Conservation (phyloP, 2,797 vertebrate genomes). For the Apogon talboti region DNA sequence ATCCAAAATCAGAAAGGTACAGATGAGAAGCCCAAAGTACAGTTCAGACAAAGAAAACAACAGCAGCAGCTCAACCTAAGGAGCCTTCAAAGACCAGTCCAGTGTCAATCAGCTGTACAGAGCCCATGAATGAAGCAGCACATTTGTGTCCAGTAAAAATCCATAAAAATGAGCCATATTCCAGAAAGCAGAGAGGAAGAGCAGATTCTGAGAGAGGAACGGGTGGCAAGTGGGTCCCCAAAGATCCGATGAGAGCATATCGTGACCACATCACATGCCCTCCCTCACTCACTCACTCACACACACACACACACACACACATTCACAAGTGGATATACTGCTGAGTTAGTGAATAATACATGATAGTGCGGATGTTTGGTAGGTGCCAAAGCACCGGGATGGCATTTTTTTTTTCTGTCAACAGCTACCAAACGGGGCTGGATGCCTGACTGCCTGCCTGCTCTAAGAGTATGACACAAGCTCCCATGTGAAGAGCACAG, state of each 20-base stretch:
- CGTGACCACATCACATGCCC: conserved; percentile 27
- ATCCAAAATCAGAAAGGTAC: conserved; percentile 49
- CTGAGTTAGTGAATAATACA: conserved; percentile 83
- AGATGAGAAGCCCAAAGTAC: conserved; percentile 20
- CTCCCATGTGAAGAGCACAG: conserved; percentile 82
- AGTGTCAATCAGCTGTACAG: conserved; percentile 66
- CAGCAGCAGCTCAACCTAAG: conserved; percentile 38
- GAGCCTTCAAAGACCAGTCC: conserved; percentile 18
- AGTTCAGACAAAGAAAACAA: conserved; percentile 20
- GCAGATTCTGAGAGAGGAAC: conserved; percentile 33
- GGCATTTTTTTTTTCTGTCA: conserved; percentile 84
- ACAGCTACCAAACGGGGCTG: conserved; percentile 90
- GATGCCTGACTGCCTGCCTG: conserved; percentile 54
- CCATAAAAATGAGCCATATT: conserved; percentile 43
- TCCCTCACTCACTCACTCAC: conserved; percentile 4
- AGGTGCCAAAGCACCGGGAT: conserved; percentile 82
- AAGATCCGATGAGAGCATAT: conserved; percentile 58
- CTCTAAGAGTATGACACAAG: conserved; percentile 74
- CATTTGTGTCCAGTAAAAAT: conserved; percentile 53
- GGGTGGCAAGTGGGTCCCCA: conserved; percentile 37
- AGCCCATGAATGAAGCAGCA: conserved; percentile 63
- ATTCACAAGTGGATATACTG: conserved; percentile 50
- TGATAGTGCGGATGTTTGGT: conserved; percentile 81
- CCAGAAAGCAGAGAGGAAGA: conserved; percentile 34
- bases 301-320: conserved; percentile 38